phyloP scores from a whole-genome alignment of 2,113 vertebrate genomes.

The Rhinogobius similis region DNA sequence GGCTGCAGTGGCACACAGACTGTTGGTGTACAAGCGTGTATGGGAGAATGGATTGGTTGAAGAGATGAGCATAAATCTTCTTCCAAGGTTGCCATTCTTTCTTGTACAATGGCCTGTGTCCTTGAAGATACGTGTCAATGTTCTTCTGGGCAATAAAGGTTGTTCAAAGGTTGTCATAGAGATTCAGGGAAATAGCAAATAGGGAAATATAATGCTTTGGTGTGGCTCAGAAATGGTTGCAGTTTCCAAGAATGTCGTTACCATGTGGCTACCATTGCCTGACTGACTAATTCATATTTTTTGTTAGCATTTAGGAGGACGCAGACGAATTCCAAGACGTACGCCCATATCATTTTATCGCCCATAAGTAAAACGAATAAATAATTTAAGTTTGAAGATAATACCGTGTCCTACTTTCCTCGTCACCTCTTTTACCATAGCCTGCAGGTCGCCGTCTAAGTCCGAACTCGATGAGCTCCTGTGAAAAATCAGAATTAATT shows the following conservation, averaged over 20 bases:
- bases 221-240: not conserved
- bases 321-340: not conserved
- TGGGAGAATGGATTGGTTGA: not conserved
- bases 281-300: not conserved
- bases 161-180: not conserved
- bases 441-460: conserved; percentile 20
- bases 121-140: not conserved
- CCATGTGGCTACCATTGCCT: not conserved
- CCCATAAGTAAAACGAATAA: not conserved
- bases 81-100: not conserved
- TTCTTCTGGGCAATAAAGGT: conserved; percentile 14
- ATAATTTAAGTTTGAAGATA: not conserved
- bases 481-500: conserved; percentile 20
- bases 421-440: not conserved
- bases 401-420: conserved; percentile 2
- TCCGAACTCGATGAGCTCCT: conserved; percentile 26
- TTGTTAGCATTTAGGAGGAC: not conserved
- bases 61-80: conserved; percentile 2
- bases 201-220: conserved; percentile 15
- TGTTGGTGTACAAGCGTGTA: conserved; percentile 25
- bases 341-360: not conserved
- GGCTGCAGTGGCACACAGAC: conserved; percentile 42
- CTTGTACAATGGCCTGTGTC: conserved; percentile 1
- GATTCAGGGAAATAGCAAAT: conserved; percentile 27
- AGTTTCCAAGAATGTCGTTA: not conserved